Evolutionary conservation across 1,140 invertebrate genomes (phyloP), one percentile per base, ranked within the genome.

Genomic region (Bemisia tabaci): DNA sequence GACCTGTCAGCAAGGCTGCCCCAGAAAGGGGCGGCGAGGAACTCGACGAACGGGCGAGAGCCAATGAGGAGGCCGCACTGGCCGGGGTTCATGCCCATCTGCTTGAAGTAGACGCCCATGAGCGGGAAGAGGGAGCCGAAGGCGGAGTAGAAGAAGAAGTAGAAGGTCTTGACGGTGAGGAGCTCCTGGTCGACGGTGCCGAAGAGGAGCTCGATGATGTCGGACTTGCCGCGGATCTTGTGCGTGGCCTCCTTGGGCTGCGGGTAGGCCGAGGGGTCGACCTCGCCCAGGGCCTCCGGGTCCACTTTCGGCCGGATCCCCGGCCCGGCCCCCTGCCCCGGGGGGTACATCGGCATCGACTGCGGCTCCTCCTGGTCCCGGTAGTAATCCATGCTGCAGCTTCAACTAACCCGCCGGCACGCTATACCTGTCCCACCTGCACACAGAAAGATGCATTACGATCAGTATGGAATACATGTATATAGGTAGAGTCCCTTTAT

Each of bases 81-180:
- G 2, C 87, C 88, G 0, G 95, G 89, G 78, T 96, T 97, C 93
- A 98, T 96, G 9, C 94, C 96, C 85, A 98, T 89, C 79, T 97
- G 94, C 77, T 93, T 98, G 81, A 99, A 99, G 78, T 98, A 99
- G 23, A 99, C 92, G 23, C 94, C 96, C 88, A 99, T 93, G 26
- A 99, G 79, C 0, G 97, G 97, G 75, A 98, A 98, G 0, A 99
- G 82, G 0, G 94, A 97, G 5, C 97, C 97, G 73, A 99, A 99
- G 0, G 97, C 96, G 1, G 96, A 95, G 76, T 98, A 99, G 79
- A 98, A 99, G 83, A 98, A 98, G 78, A 99, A 98, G 77, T 99
- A 99, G 77, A 99, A 99, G 1, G 91, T 89, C 77, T 97, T 97
- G 63, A 95, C 92, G 2, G 93, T 89, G 64, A 97, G 82, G 60